Conservation (phyloP, 92 coral and sea anemone genomes). For the Umimayanthus kanabou region DNA sequence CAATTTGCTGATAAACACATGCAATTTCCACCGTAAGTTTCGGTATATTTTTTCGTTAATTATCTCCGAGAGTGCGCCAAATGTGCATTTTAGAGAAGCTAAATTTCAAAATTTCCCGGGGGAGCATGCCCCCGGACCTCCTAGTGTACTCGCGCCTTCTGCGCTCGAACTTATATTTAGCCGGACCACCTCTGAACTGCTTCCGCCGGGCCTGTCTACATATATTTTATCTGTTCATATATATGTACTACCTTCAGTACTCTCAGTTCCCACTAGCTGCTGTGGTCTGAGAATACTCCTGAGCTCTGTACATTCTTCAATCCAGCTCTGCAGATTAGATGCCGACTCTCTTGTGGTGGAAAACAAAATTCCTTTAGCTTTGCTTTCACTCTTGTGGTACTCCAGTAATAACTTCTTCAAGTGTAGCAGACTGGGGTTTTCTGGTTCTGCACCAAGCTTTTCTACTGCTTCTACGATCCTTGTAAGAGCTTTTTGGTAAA, state of each 20-base stretch:
- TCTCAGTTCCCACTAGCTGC: conserved; percentile 78
- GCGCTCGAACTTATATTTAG: too few relatives aligned
- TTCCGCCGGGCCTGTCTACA: too few relatives aligned
- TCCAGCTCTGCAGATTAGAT: conserved; percentile 70
- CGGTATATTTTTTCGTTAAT: too few relatives aligned
- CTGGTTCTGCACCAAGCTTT: conserved; percentile 55
- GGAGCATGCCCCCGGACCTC: too few relatives aligned
- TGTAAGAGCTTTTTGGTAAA: conserved; percentile 55
- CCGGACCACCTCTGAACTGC: too few relatives aligned
- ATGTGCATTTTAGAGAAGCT: too few relatives aligned
- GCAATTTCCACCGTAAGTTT: too few relatives aligned
- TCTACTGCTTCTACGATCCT: conserved; percentile 42
- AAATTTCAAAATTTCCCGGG: too few relatives aligned
- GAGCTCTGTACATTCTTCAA: conserved; percentile 63
- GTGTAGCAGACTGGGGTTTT: conserved; percentile 62
- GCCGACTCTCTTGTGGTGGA: conserved; percentile 83
- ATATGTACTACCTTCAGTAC: conserved; percentile 39
- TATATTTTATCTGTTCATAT: too few relatives aligned
- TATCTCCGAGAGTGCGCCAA: too few relatives aligned
- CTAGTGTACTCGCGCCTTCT: too few relatives aligned
- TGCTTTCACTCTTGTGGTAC: conserved; percentile 35
- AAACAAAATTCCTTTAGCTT: conserved; percentile 83
- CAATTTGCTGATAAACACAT: too few relatives aligned
- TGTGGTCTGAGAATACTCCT: conserved; percentile 62
- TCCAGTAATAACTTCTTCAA: conserved; percentile 60